These are phyloP conservation scores for Cynocephalus volans DNA, from an alignment of 2,113 vertebrate species.

Conservation along the genomic window DNA sequence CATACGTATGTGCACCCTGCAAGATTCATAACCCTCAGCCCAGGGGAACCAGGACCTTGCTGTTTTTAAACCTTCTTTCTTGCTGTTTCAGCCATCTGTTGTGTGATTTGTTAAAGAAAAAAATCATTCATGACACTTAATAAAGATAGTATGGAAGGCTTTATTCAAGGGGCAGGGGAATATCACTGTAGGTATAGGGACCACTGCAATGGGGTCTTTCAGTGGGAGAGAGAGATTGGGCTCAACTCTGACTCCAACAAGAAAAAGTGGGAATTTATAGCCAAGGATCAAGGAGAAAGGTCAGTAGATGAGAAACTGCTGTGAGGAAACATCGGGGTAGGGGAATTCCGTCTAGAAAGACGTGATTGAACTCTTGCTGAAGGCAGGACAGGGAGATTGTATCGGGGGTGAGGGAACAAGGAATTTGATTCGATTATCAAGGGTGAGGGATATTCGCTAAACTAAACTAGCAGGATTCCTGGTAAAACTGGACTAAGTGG, in stretches of 20 bases:
- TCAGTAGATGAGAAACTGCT: not conserved
- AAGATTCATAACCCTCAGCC: too few species aligned
- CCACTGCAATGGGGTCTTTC: not conserved
- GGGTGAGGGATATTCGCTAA: not conserved
- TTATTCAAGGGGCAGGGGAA: not conserved
- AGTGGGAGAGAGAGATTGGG: not conserved
- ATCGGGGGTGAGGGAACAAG: too few species aligned
- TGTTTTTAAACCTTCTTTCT: not conserved
- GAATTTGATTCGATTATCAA: not conserved
- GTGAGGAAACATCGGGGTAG: not conserved
- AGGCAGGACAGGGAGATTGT: not conserved
- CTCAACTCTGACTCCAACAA: not conserved
- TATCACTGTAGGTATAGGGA: not conserved
- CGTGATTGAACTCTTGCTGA: not conserved
- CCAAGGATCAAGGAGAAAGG: not conserved
- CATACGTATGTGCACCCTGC: not conserved
- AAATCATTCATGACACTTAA: not conserved
- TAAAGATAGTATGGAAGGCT: not conserved
- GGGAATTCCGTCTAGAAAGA: not conserved
- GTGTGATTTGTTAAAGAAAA: not conserved
- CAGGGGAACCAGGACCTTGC: not conserved
- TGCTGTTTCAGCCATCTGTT: not conserved
- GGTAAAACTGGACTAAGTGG: not conserved
- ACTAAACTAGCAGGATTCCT: not conserved
- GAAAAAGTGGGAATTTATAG: not conserved